Conservation (phyloP, 2,888 invertebrate genomes). For the Leptopilina syphax region DNA sequence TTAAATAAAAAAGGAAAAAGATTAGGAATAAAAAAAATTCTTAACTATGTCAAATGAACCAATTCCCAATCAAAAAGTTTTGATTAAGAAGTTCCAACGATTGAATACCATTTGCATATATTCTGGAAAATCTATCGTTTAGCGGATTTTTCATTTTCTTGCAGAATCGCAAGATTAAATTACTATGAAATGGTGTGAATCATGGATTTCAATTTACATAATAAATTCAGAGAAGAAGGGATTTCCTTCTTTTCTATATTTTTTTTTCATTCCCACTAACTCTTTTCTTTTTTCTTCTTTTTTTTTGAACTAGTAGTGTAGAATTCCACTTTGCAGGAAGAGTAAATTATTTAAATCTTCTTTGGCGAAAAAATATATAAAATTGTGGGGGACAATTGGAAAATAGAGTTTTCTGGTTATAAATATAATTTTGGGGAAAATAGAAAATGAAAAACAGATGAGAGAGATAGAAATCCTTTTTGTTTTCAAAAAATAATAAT, state of each 20-base stretch:
- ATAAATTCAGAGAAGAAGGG: constrained; percentile 1
- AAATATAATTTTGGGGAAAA: too few relatives aligned
- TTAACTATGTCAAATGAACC: constrained; percentile 1
- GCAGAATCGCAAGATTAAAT: constrained; percentile 1
- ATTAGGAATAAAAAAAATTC: neutral
- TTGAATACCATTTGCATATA: constrained; percentile 13
- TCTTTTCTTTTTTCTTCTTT: neutral
- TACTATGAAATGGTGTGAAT: constrained; percentile 6
- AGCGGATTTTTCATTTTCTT: constrained; percentile 1
- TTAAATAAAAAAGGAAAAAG: neutral
- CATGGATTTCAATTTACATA: constrained; percentile 12
- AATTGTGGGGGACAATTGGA: neutral
- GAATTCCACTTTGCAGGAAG: constrained; percentile 5
- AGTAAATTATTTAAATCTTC: constrained; percentile 12
- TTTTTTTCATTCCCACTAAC: neutral
- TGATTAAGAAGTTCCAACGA: neutral
- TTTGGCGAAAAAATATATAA: neutral
- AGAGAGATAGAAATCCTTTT: too few relatives aligned
- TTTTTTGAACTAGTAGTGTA: neutral
- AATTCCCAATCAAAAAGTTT: constrained; percentile 10
- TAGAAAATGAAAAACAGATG: too few relatives aligned
- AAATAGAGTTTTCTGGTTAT: neutral
- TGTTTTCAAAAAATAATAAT: too few relatives aligned
- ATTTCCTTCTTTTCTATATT: neutral
- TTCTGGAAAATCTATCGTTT: neutral